A percentile compares a stretch with the other conserved stretches of the same genome.
Conservation (phyloP, 2,888 invertebrate species). For the Tachina fera region DNA sequence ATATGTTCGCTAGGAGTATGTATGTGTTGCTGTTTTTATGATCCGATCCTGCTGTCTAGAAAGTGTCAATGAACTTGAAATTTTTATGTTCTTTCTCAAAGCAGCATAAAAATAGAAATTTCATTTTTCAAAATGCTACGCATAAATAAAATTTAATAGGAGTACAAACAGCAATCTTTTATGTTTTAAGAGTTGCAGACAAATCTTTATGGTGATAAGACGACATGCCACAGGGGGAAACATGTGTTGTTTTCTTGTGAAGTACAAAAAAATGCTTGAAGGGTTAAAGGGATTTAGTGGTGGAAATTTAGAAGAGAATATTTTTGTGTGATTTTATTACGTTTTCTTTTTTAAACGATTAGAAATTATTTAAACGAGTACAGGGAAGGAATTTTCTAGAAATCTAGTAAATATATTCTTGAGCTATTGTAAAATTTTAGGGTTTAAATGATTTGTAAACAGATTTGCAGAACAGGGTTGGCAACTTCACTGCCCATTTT, state of each 20-base stretch:
- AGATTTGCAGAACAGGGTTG: too few species aligned
- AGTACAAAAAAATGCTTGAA: neutral
- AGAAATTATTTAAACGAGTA: neutral
- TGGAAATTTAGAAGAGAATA: neutral
- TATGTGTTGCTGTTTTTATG: slow-evolving; percentile 15
- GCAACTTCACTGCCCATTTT: too few species aligned
- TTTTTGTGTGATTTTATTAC: neutral
- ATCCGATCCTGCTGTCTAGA: slow-evolving; percentile 33
- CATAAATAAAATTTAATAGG: slow-evolving; percentile 39
- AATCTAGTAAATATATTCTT: too few species aligned
- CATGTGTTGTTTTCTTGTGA: slow-evolving; percentile 47
- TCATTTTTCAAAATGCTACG: slow-evolving; percentile 1
- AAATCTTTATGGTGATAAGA: slow-evolving; percentile 11
- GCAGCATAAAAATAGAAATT: slow-evolving; percentile 9
- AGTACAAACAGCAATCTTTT: slow-evolving; percentile 31
- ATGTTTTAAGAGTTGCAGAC: neutral
- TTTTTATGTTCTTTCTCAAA: slow-evolving; percentile 17
- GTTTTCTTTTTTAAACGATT: neutral
- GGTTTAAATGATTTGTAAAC: too few species aligned
- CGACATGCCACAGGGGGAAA: slow-evolving; percentile 38
- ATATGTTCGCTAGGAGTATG: neutral
- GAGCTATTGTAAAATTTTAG: too few species aligned
- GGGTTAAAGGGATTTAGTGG: slow-evolving; percentile 7
- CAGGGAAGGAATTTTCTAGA: neutral
- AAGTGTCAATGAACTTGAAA: slow-evolving; percentile 71